Base-by-base conservation (phyloP, 2,113 vertebrate genomes). In the Pyrgilauda ruficollis region DNA sequence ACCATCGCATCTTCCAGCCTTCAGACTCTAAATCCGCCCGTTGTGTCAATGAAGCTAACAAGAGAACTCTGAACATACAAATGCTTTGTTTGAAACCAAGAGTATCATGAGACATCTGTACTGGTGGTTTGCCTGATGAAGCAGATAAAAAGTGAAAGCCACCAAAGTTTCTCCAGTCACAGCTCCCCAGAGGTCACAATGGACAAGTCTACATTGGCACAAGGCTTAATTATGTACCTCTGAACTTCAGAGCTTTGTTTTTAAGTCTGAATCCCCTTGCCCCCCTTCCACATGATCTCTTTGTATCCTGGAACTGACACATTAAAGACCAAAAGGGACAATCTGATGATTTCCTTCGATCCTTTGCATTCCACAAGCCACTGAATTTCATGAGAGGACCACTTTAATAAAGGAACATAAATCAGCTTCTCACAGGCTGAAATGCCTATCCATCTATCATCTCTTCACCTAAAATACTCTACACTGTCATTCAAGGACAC, bases 191-290 rank as follows among this genome's bases (percentile, higher is more conserved):
- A 84, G 75, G 46, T 53, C 59, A 52, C 0, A 2, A 79, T 4
- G n/a, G 70, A 0, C 18, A 68, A 70, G 9, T 58, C 35, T 46
- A 8, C 0, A 0, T 4, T 5, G 26, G 28, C 49, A 85, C 17
- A 80, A 70, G 78, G 80, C 15, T 76, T 84, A 16, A 59, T 11
- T 26, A 43, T 13, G n/a, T 19, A 69, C 46, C 72, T 94, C 83
- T 14, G 47, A 33, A 78, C 66, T 46, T 69, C 37, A 44, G 1
- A 4, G 49, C 30, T 82, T 75, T 76, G 56, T 62, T 83, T 95
- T 35, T 37, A 22, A 90, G 41, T 12, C 13, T 69, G 53, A 94
- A 76, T 53, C 59, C 22, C 19, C 47, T 68, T 80, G 52, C 39
- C 37, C 72, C 62, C 74, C 41, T 62, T 79, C 82, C 70, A 80